Conservation (phyloP, 2,797 vertebrate genomes). For the Phataginus tricuspis region DNA sequence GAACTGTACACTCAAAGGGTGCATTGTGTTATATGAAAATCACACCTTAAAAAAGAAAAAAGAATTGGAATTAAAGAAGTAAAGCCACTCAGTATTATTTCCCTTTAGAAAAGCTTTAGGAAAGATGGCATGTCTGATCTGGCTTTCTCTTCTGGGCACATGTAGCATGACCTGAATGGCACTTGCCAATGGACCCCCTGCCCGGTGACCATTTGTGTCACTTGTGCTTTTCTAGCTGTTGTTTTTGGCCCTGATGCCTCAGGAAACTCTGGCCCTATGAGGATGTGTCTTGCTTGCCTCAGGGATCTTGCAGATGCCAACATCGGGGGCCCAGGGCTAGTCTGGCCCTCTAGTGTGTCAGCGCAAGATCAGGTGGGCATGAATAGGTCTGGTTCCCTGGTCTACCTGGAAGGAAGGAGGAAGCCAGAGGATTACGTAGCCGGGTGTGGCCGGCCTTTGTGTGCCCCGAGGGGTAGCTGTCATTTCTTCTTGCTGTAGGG, state of each 20-base stretch:
- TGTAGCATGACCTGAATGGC: background rate
- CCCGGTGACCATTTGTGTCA: background rate
- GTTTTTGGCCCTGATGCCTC: background rate
- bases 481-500: background rate
- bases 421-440: background rate
- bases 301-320: background rate
- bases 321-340: fast-evolving
- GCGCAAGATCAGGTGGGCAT: background rate
- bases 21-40: background rate
- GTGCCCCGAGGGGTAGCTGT: background rate
- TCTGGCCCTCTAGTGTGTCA: background rate
- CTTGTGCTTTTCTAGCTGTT: constrained; percentile 3
- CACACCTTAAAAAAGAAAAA: background rate
- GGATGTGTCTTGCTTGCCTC: background rate
- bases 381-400: background rate
- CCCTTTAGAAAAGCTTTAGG: background rate
- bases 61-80: background rate
- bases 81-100: background rate
- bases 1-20: background rate
- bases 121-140: background rate
- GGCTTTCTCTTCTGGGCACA: background rate
- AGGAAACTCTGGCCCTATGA: background rate
- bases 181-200: constrained; percentile 13
- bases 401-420: background rate
- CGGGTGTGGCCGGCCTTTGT: background rate